Base-by-base conservation (phyloP, 2,888 invertebrate species). In the Dynastes hyllus region DNA sequence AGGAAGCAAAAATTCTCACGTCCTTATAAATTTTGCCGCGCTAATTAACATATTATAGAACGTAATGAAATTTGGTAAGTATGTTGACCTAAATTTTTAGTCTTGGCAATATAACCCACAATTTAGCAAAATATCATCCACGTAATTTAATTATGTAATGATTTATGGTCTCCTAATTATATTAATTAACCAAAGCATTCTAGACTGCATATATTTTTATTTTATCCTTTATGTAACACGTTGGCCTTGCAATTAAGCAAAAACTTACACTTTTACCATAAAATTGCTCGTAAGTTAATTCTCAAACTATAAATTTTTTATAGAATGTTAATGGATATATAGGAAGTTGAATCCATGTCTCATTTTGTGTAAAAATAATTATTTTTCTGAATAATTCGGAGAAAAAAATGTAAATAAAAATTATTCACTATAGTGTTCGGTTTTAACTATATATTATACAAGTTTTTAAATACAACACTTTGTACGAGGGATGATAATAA, bases 1-100 rank as follows among this genome's bases (percentile, higher is more conserved):
- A 22, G 8, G 4, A 58, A 9, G 22, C 22, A 58, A 8, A 53
- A 53, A 53, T 67, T 67, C 66, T 40, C 66, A 67, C 66, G 66
- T 67, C 16, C 66, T 67, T 67, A 8, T 22, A 37, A 22, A 67
- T 67, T 67, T 45, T 67, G 16, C n/a, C 40, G 22, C 22, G 9
- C 22, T 45, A 67, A 67, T 67, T 67, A 67, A 22, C 22, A 40
- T 45, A 16, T n/a, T 65, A 32, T 65, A 37, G n/a, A n/a, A 65
- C 16, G 66, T 67, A 67, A 66, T 66, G 32, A 9, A 45, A n/a
- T 45, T 40, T 40, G 40, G 66, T 45, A 67, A 67, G 45, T 22
- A 22, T 16, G 11, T 11, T 67, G 66, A 67, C 66, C 66, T 45
- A 22, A 45, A 67, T 67, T 50, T 67, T 45, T 16, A 11, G 55